Percentiles rank a stretch among this genome's conserved stretches.
Evolutionary conservation across 2,797 vertebrate genomes (phyloP).

Genomic region (Anabacerthia variegaticeps): DNA sequence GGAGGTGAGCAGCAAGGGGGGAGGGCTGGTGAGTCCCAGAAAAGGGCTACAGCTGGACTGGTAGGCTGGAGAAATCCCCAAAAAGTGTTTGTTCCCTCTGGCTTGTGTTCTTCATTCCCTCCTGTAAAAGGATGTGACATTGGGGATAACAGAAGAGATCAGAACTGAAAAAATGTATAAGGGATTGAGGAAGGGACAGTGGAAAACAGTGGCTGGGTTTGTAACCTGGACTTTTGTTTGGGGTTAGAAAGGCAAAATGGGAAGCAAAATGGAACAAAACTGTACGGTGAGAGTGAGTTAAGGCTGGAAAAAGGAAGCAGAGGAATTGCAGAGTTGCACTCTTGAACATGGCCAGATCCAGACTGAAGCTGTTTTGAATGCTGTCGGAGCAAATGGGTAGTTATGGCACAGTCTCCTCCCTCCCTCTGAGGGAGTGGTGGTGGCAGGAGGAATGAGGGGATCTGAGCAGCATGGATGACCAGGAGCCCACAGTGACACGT

Average conservation of each 20-base stretch:
- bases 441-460: background rate
- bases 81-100: background rate
- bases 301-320: background rate
- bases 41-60: background rate
- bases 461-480: background rate
- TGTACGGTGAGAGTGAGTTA: background rate
- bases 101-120: background rate
- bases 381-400: background rate
- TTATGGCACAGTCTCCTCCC: accelerated
- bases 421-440: accelerated
- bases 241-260: background rate
- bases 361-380: background rate
- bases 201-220: background rate
- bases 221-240: background rate
- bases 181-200: background rate
- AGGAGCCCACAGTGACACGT: accelerated
- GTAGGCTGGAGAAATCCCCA: background rate
- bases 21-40: background rate
- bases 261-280: accelerated
- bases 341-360: background rate
- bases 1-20: slow-evolving; percentile 81
- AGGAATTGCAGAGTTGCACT: background rate
- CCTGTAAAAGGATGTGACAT: background rate
- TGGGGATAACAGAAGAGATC: background rate
- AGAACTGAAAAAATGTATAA: background rate